Percentiles rank a stretch among this genome's conserved stretches.
phyloP scores from a whole-genome alignment of 2,113 vertebrate species.

The Dendrocopos noguchii region DNA sequence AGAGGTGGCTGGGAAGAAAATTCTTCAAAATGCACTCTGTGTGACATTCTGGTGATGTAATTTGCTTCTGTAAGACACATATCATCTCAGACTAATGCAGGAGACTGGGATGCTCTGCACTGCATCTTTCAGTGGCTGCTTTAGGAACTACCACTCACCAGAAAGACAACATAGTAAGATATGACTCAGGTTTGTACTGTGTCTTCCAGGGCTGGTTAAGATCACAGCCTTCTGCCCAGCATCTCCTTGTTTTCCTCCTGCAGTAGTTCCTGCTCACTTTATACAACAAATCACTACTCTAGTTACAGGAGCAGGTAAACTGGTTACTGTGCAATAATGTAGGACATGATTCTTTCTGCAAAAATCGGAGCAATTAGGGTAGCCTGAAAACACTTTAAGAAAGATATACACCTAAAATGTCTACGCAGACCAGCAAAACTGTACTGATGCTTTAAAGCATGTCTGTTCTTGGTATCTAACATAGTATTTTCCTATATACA shows the following conservation, averaged over 20 bases:
- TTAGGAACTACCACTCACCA: not conserved
- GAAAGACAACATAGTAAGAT: not conserved
- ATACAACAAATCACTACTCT: not conserved
- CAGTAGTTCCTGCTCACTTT: not conserved
- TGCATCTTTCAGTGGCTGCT: fast-evolving
- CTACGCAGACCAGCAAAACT: not conserved
- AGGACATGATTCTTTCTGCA: not conserved
- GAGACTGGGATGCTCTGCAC: not conserved
- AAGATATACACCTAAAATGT: not conserved
- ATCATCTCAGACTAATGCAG: not conserved
- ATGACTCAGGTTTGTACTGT: not conserved
- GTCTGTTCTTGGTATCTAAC: not conserved
- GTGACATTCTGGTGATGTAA: not conserved
- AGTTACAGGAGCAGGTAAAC: not conserved
- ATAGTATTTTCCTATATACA: not conserved
- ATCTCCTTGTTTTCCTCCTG: not conserved
- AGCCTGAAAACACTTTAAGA: not conserved
- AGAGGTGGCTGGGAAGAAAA: not conserved
- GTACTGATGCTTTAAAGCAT: not conserved
- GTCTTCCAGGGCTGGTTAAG: not conserved
- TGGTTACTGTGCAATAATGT: not conserved
- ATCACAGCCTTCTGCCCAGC: not conserved
- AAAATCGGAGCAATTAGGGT: not conserved
- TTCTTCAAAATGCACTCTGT: not conserved
- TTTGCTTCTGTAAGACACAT: not conserved